Conservation (phyloP, 1,140 invertebrate genomes). For the Chelonus insularis region DNA sequence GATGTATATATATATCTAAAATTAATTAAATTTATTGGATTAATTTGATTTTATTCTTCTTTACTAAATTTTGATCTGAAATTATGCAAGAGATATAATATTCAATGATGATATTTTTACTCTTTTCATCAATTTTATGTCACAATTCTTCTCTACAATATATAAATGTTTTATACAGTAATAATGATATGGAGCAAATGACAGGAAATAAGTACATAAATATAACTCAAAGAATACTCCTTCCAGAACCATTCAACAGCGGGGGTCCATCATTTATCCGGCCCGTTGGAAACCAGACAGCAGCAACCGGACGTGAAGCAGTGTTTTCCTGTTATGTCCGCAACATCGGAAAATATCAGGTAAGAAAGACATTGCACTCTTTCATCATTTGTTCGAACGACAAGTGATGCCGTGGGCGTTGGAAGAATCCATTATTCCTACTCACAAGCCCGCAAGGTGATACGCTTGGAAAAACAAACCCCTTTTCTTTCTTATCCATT, state of each 20-base stretch:
- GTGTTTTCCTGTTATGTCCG: slow-evolving; percentile 78
- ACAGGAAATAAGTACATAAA: too few relatives aligned
- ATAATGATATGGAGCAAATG: too few relatives aligned
- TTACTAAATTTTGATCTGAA: too few relatives aligned
- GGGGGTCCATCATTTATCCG: slow-evolving; percentile 71
- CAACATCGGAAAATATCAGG: slow-evolving; percentile 79
- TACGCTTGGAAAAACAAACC: slow-evolving; percentile 18
- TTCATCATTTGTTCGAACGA: slow-evolving; percentile 21
- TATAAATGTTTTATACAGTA: too few relatives aligned
- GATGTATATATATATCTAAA: too few relatives aligned
- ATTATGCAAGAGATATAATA: too few relatives aligned
- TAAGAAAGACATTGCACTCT: slow-evolving; percentile 50
- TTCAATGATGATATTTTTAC: too few relatives aligned
- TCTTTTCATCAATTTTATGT: too few relatives aligned
- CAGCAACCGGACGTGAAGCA: slow-evolving; percentile 76
- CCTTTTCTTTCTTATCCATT: slow-evolving; percentile 9
- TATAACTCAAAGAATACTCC: too few relatives aligned
- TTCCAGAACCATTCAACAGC: slow-evolving; percentile 24
- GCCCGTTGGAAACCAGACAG: slow-evolving; percentile 77
- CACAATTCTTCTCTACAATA: too few relatives aligned
- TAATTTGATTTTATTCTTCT: too few relatives aligned
- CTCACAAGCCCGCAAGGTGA: slow-evolving; percentile 10
- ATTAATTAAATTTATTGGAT: too few relatives aligned
- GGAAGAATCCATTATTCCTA: slow-evolving; percentile 26
- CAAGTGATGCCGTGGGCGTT: slow-evolving; percentile 8